Percentiles rank a stretch among this genome's conserved stretches.
Evolutionary conservation across 2,888 invertebrate species (phyloP).

Genomic region (Mythimna impura): DNA sequence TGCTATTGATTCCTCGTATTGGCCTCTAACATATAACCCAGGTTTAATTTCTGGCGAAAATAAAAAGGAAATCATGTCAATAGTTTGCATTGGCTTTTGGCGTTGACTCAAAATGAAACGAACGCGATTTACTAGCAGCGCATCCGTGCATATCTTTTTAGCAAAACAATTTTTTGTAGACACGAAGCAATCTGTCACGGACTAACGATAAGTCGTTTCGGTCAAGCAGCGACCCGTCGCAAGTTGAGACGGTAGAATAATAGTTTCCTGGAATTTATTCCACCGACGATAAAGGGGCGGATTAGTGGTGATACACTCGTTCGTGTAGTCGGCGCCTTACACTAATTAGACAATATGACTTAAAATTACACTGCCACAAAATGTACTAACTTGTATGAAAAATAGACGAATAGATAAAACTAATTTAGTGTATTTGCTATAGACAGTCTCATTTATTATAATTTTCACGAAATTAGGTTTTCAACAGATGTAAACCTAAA

Average conservation of each 20-base stretch:
- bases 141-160: too few relatives aligned
- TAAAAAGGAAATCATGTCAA: too few relatives aligned
- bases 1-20: too few relatives aligned
- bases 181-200: too few relatives aligned
- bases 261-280: neutral
- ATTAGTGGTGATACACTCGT: neutral
- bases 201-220: too few relatives aligned
- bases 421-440: constrained; percentile 17
- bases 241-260: neutral
- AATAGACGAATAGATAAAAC: constrained; percentile 31
- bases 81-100: too few relatives aligned
- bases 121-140: too few relatives aligned
- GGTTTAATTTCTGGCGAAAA: too few relatives aligned
- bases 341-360: constrained; percentile 32
- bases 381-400: constrained; percentile 8
- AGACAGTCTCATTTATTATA: neutral
- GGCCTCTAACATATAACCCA: too few relatives aligned
- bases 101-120: too few relatives aligned
- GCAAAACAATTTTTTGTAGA: too few relatives aligned
- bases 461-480: constrained; percentile 2
- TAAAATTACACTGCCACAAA: constrained; percentile 55
- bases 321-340: constrained; percentile 16
- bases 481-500: neutral
- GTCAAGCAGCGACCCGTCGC: too few relatives aligned
- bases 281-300: neutral